Evolutionary conservation across 2,113 vertebrate genomes (phyloP), one percentile per base, ranked within the genome.

Genomic region (Dissostichus mawsoni): DNA sequence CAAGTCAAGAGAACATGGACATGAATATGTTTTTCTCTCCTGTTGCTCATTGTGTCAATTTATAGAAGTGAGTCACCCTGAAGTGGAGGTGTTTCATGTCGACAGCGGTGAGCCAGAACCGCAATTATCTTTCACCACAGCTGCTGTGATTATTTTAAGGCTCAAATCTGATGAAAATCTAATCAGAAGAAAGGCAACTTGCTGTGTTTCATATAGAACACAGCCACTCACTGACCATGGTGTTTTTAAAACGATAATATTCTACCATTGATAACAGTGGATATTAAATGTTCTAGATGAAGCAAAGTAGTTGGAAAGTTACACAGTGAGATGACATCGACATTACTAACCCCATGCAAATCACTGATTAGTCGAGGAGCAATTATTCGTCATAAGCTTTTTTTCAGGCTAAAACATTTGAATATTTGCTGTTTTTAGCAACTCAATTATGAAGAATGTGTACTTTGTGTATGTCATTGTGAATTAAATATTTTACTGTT

Each of bases 21-120:
- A 17, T 5, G 4, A 11, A 11, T 8, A 8, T n/a, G 8, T 51
- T 8, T 29, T 3, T 6, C 23, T 44, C 59, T 80, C 44, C 36
- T 73, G 51, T 5, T 25, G 64, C 78, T 76, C 63, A 29, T 33
- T 6, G 57, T 84, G 85, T 65, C 69, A 57, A n/a, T 84, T 83
- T 77, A 85, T 72, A 77, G 77, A 67, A 51, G 50, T 90, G 83
- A 90, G 86, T 90, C 90, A 90, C 79, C 70, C 61, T 61, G 53
- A 52, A 87, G 80, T 83, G 86, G 82, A 82, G 90, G 88, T 62
- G 90, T 80, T 79, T 51, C 69, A 86, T 82, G 81, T 73, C 16
- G 11, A 70, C 80, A 75, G 57, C 7, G 5, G 62, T 36, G 78
- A 56, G 76, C 76, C 84, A 83, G 83, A 80, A 78, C 82, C 88